Conservation (phyloP, 2,888 invertebrate species). For the Nephrotoma appendiculata region DNA sequence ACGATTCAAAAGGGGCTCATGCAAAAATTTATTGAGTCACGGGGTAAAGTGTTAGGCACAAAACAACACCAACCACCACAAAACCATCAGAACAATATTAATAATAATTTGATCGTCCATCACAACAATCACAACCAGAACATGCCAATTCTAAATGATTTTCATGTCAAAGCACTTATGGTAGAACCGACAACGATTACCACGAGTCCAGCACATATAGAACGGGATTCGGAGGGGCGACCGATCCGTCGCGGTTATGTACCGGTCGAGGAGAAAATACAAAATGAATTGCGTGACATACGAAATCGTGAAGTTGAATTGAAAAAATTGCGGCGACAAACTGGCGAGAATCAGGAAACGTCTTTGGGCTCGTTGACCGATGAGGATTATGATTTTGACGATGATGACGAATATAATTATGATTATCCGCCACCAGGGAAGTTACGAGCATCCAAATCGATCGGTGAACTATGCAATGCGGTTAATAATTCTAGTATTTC, state of each 20-base stretch:
- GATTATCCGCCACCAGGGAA: constrained; percentile 45
- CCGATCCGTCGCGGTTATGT: constrained; percentile 62
- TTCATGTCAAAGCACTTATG: constrained; percentile 15
- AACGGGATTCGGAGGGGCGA: constrained; percentile 44
- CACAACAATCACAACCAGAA: constrained; percentile 9
- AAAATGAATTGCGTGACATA: constrained; percentile 73
- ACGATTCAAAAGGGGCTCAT: constrained; percentile 62
- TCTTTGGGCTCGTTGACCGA: constrained; percentile 34
- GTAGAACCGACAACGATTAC: constrained; percentile 24
- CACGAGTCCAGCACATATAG: constrained; percentile 32
- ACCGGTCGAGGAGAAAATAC: constrained; percentile 79
- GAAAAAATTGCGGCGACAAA: constrained; percentile 49
- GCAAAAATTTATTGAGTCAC: constrained; percentile 70
- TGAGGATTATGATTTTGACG: constrained; percentile 38
- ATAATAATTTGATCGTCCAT: neutral
- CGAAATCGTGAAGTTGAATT: constrained; percentile 67
- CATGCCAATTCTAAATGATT: neutral
- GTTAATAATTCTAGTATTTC: constrained; percentile 23
- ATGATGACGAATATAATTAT: constrained; percentile 42
- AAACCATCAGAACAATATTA: constrained; percentile 10
- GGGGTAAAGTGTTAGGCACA: constrained; percentile 46
- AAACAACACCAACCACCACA: constrained; percentile 11
- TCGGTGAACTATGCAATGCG: constrained; percentile 50
- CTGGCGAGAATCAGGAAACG: constrained; percentile 37
- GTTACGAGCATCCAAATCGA: constrained; percentile 48